Evolutionary conservation across 2,888 invertebrate genomes (phyloP).

Genomic region (Rapana venosa): DNA sequence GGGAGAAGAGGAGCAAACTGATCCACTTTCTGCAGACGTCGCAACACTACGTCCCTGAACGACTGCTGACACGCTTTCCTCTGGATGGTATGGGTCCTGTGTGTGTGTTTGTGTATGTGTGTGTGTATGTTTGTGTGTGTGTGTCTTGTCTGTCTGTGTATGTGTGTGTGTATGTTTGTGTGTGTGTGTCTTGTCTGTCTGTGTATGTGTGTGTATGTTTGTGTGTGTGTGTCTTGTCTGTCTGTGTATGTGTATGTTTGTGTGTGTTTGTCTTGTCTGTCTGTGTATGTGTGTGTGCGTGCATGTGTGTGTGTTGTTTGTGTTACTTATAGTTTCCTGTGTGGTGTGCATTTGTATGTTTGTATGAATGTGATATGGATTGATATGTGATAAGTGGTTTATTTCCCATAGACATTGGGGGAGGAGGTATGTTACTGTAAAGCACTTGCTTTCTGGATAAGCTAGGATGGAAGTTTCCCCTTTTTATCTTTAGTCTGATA

Average conservation of each 20-base stretch:
- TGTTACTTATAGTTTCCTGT: not conserved
- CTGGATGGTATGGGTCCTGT: conserved; percentile 81
- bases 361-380: not conserved
- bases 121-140: not conserved
- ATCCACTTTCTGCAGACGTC: conserved; percentile 90
- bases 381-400: not conserved
- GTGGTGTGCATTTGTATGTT: not conserved
- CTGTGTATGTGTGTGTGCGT: too few species aligned
- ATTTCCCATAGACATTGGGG: too few species aligned
- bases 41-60: conserved; percentile 89
- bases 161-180: not conserved
- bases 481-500: too few species aligned
- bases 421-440: too few species aligned
- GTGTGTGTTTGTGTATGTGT: not conserved
- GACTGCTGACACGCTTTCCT: conserved; percentile 91
- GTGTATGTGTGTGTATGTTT: not conserved
- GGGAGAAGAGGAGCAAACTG: conserved; percentile 83
- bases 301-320: not conserved
- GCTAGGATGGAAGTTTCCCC: too few species aligned
- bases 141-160: not conserved
- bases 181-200: not conserved
- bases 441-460: too few species aligned
- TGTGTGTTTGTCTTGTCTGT: not conserved
- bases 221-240: not conserved
- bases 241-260: not conserved